Conservation (phyloP, 2,888 invertebrate genomes). For the Drosophila mulleri region DNA sequence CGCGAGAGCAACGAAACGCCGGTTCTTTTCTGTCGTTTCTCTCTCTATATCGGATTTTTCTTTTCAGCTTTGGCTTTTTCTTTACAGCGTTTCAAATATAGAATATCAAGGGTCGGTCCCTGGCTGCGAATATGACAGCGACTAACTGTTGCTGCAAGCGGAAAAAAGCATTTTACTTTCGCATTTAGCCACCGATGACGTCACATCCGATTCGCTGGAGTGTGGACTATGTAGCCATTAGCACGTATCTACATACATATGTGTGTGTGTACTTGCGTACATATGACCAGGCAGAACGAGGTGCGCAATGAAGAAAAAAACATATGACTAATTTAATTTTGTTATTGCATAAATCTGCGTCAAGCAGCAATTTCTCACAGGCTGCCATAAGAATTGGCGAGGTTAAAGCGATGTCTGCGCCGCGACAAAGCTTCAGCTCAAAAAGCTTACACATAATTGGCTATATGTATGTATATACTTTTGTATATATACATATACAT, state of each 20-base stretch:
- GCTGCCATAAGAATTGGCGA: conserved; percentile 31
- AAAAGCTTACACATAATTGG: conserved; percentile 48
- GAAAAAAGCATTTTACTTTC: conserved; percentile 34
- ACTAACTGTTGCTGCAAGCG: conserved; percentile 55
- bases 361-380: conserved; percentile 38
- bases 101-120: conserved; percentile 83
- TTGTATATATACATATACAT: conserved; percentile 2
- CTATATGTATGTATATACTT: not conserved
- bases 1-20: conserved; percentile 63
- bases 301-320: conserved; percentile 46
- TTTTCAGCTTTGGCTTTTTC: conserved; percentile 54
- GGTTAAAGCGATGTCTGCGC: conserved; percentile 24
- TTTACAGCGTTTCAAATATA: conserved; percentile 82
- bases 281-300: conserved; percentile 30
- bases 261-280: conserved; percentile 10
- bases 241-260: conserved; percentile 55
- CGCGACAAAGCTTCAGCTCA: conserved; percentile 47
- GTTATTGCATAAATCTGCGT: conserved; percentile 74
- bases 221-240: conserved; percentile 61
- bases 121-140: conserved; percentile 46
- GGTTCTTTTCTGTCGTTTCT: conserved; percentile 68
- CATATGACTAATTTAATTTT: conserved; percentile 73
- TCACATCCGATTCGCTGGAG: conserved; percentile 73
- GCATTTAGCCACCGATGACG: conserved; percentile 69
- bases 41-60: conserved; percentile 39